Evolutionary conservation across 1,140 invertebrate genomes (phyloP).

Genomic region (Leptinotarsa defecta): DNA sequence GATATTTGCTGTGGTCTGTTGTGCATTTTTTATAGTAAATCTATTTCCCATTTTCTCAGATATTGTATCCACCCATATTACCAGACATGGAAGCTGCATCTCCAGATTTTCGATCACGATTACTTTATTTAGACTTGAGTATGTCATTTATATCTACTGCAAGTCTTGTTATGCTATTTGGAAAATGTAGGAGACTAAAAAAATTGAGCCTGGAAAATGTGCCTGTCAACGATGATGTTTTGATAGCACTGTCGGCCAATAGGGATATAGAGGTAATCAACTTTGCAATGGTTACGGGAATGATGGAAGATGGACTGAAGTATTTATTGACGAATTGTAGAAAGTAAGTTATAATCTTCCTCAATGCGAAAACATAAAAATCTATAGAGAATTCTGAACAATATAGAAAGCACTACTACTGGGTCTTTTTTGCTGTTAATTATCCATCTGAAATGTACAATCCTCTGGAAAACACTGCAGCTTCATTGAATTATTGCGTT

Average conservation of each 20-base stretch:
- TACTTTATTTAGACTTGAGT: constrained; percentile 84
- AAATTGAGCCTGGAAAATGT: constrained; percentile 86
- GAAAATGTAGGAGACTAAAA: constrained; percentile 70
- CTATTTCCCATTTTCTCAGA: constrained; percentile 39
- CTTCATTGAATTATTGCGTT: too few species aligned
- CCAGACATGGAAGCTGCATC: constrained; percentile 51
- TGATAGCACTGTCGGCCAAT: constrained; percentile 69
- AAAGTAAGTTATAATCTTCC: constrained; percentile 60
- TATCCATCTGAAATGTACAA: too few species aligned
- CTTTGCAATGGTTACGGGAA: constrained; percentile 72
- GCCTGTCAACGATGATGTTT: constrained; percentile 65
- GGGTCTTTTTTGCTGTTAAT: too few species aligned
- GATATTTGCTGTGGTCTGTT: not conserved
- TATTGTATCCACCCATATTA: constrained; percentile 62
- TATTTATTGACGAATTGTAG: constrained; percentile 65
- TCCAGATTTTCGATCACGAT: constrained; percentile 56
- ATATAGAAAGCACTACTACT: too few species aligned
- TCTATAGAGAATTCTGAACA: too few species aligned
- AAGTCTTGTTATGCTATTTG: constrained; percentile 68
- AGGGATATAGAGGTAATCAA: constrained; percentile 72
- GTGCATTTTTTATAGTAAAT: not conserved
- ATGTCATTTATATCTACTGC: constrained; percentile 69
- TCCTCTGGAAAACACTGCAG: too few species aligned
- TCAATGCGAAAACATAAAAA: not conserved
- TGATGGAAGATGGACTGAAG: constrained; percentile 65